phyloP scores from a whole-genome alignment of 2,113 vertebrate species.

The Myrmecobius fasciatus region DNA sequence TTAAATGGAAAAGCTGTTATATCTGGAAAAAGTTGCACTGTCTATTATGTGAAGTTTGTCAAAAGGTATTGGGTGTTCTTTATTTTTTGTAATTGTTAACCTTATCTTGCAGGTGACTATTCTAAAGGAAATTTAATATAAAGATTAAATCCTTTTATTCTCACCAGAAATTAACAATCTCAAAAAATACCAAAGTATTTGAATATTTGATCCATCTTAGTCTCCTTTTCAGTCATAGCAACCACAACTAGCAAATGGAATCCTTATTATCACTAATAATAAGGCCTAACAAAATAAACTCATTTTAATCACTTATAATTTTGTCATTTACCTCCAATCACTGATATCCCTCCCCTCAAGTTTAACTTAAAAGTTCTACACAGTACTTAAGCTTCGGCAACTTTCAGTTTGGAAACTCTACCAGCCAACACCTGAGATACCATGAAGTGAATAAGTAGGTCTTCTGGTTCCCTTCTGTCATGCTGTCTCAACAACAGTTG shows the following conservation, averaged over 20 bases:
- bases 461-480: background rate
- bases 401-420: background rate
- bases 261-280: background rate
- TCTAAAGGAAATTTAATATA: constrained; percentile 20
- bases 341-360: background rate
- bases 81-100: constrained; percentile 35
- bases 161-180: background rate
- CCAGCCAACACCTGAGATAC: background rate
- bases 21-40: background rate
- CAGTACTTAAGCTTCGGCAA: background rate
- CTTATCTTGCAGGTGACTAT: background rate
- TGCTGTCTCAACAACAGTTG: background rate
- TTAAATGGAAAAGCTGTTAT: constrained; percentile 18
- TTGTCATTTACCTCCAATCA: constrained; percentile 31
- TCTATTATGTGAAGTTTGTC: constrained; percentile 33
- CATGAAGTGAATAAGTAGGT: background rate
- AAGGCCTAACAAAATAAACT: background rate
- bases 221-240: background rate
- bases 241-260: constrained; percentile 29
- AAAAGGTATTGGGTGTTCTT: background rate
- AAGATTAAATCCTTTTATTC: constrained; percentile 39
- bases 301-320: background rate
- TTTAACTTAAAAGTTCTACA: background rate
- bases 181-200: background rate
- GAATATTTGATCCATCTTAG: background rate